These are phyloP conservation scores for Chrysaora quinquecirrha DNA, from an alignment of 30 jellyfish, hydroid and myxozoan species.

Conservation along the genomic window DNA sequence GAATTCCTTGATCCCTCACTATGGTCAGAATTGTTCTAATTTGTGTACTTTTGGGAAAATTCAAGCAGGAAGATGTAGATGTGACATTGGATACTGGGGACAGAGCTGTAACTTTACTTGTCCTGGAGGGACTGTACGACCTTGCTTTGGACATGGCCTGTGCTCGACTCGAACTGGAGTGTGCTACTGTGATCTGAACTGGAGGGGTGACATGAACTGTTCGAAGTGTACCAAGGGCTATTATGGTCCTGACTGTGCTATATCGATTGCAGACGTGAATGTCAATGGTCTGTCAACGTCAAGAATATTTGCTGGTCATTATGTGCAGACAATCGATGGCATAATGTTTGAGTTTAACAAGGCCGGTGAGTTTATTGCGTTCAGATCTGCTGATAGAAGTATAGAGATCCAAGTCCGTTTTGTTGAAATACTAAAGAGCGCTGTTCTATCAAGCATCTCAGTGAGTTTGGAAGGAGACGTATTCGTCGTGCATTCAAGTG, in stretches of 20 bases:
- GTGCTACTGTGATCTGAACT: conserved; percentile 55
- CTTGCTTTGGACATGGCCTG: conserved; percentile 56
- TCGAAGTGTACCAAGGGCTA: conserved; percentile 50
- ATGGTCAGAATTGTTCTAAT: conserved; percentile 46
- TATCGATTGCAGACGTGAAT: not conserved
- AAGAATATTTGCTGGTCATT: conserved; percentile 29
- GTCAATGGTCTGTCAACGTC: not conserved
- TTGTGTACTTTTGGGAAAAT: conserved; percentile 37
- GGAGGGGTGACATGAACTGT: conserved; percentile 53
- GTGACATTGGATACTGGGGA: conserved; percentile 67
- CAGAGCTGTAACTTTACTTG: conserved; percentile 23
- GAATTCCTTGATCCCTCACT: not conserved
- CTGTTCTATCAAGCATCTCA: conserved; percentile 37
- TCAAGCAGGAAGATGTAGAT: conserved; percentile 16
- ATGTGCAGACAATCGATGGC: conserved; percentile 31
- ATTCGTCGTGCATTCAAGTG: conserved; percentile 31
- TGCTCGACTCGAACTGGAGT: conserved; percentile 30
- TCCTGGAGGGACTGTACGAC: conserved; percentile 63
- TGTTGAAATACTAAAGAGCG: conserved; percentile 27
- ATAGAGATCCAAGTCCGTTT: conserved; percentile 17
- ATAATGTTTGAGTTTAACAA: conserved; percentile 7
- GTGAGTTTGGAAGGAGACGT: not conserved
- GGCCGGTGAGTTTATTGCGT: conserved; percentile 39
- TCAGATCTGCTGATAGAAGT: not conserved
- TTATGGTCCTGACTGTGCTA: conserved; percentile 54